Evolutionary conservation across 2,797 vertebrate species (phyloP).

Genomic region (Sebastes reedi): DNA sequence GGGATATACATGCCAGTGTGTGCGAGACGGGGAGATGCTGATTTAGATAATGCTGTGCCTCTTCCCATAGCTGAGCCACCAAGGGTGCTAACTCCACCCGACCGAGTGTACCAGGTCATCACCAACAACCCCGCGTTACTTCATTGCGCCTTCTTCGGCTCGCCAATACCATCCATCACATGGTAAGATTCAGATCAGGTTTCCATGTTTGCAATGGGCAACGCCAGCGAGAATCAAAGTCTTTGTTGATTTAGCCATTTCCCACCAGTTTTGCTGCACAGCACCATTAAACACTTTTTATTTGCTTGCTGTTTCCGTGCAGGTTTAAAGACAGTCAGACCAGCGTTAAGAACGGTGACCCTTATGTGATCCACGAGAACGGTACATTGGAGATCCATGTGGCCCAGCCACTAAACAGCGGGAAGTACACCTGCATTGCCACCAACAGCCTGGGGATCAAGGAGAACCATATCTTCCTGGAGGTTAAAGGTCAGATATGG

Average conservation of each 20-base stretch:
- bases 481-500: constrained; percentile 93
- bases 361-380: constrained; percentile 90
- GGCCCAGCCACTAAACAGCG: constrained; percentile 87
- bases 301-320: not conserved
- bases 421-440: constrained; percentile 94
- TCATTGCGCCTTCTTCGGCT: constrained; percentile 93
- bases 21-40: not conserved
- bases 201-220: not conserved
- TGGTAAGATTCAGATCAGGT: constrained; percentile 81
- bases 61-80: constrained; percentile 89
- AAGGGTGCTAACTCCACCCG: constrained; percentile 89
- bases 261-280: not conserved
- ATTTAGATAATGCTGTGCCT: not conserved
- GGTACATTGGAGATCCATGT: constrained; percentile 93
- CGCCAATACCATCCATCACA: constrained; percentile 91
- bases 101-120: constrained; percentile 91
- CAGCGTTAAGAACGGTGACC: constrained; percentile 84
- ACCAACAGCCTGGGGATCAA: constrained; percentile 90
- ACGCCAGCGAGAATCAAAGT: not conserved
- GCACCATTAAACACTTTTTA: not conserved
- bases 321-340: constrained; percentile 94
- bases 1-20: not conserved
- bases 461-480: constrained; percentile 91
- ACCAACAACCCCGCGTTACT: constrained; percentile 87
- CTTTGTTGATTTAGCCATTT: not conserved